Base-by-base conservation (phyloP, 2,797 vertebrate species). In the Numenius phaeopus region DNA sequence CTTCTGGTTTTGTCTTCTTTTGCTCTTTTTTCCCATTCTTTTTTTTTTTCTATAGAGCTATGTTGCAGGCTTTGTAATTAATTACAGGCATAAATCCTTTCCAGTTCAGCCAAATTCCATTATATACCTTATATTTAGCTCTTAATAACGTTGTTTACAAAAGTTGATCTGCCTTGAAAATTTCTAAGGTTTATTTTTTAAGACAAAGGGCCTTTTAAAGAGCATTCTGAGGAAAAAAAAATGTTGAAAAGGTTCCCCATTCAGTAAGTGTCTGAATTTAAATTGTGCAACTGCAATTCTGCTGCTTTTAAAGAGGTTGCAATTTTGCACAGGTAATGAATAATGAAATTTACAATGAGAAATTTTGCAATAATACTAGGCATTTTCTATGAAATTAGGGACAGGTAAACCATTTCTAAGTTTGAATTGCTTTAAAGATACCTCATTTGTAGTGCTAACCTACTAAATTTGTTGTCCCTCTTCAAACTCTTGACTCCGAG, bases 21-120 rank as follows among this genome's bases (percentile, higher is more conserved):
- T 39, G 9, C 5, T 5, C 5, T 29, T 62, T 44, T 55, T 7
- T 2, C 11, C 32, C 7, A 0, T 14, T 22, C 34, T 7, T 10
- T 14, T 18, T 19, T 18, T 20, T 59, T 44, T 58, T 18, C 5
- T 32, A 5, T 13, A 30, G 7, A 77, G 9, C 2, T 6, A 7
- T 17, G 4, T n/a, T 67, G 8, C 10, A 52, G 22, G 4, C 8
- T 91, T 93, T 2, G 4, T 73, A 73, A 87, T 67, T 90, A 90
- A 42, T 49, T 90, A 20, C 11, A 47, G 30, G 24, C 14, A 44
- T 12, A 52, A 83, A 50, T 75, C 14, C 23, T 67, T 71, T 46
- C 16, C 40, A 83, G 5, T 69, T 71, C 20, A 75, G 34, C 9
- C 37, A 78, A 49, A 67, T 57, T 86, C 46, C 11, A 32, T 65